These are phyloP conservation scores for Darevskia mixta DNA, from an alignment of 2,797 vertebrate genomes.

Conservation along the genomic window DNA sequence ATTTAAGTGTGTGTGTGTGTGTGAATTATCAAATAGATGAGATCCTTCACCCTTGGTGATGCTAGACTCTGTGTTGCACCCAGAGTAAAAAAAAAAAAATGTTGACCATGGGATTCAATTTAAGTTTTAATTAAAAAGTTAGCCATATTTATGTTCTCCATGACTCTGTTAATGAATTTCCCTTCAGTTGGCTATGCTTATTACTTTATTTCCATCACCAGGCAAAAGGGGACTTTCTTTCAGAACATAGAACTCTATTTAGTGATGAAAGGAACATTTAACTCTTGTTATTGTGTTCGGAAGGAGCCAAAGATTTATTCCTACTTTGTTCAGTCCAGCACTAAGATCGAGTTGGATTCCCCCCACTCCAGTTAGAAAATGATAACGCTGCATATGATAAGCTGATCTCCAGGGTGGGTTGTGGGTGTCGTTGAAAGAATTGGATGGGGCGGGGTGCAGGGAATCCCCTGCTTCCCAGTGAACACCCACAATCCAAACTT, in stretches of 20 bases:
- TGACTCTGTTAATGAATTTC: not conserved
- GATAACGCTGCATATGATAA: not conserved
- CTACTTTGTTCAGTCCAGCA: not conserved
- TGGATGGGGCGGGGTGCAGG: not conserved
- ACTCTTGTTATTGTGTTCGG: too few relatives aligned
- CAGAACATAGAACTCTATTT: not conserved
- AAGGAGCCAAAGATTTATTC: not conserved
- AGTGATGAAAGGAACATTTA: not conserved
- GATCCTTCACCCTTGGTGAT: not conserved
- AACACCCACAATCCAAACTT: not conserved
- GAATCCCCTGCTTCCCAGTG: not conserved
- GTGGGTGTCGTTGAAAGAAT: not conserved
- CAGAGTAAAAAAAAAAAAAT: not conserved
- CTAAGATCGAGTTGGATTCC: not conserved
- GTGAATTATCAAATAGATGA: not conserved
- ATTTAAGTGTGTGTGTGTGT: too few relatives aligned
- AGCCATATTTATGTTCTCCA: not conserved
- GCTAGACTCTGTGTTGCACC: not conserved
- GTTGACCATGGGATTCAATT: not conserved
- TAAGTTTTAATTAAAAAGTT: not conserved
- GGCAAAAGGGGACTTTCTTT: not conserved
- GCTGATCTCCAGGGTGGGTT: not conserved
- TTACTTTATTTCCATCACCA: not conserved
- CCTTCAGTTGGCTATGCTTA: not conserved
- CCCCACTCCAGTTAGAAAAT: not conserved